phyloP scores from a whole-genome alignment of 2,888 invertebrate genomes.

The Tipula unca region DNA sequence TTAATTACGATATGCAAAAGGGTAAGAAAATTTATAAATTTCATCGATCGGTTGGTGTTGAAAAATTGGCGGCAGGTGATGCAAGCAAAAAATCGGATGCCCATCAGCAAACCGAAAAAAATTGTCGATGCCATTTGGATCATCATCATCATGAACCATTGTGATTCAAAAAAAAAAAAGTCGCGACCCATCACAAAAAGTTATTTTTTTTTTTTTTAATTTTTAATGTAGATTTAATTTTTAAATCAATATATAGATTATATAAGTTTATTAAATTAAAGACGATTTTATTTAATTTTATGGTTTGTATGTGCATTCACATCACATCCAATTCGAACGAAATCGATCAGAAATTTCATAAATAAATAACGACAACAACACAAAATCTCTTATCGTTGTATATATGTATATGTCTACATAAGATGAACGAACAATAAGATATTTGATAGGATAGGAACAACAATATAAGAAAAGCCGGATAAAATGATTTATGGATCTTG shows the following conservation, averaged over 20 bases:
- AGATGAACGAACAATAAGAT: neutral
- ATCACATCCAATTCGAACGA: neutral
- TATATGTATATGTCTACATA: neutral
- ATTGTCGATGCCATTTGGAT: neutral
- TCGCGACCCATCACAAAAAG: neutral
- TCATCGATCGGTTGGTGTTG: neutral
- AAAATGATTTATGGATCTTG: neutral
- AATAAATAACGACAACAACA: neutral
- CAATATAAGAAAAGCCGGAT: neutral
- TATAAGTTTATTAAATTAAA: constrained; percentile 3
- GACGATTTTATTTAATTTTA: neutral
- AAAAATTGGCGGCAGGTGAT: neutral
- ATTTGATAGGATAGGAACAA: neutral
- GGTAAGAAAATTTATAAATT: neutral
- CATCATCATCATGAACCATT: too few species aligned
- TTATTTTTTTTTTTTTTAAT: neutral
- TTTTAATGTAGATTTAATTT: neutral
- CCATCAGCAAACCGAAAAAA: neutral
- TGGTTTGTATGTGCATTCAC: neutral
- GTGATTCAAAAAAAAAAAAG: neutral
- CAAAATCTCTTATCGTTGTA: neutral
- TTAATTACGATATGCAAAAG: neutral
- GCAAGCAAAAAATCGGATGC: neutral
- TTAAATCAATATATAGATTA: neutral
- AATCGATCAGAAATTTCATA: neutral